Conservation (phyloP, 2,113 vertebrate species). For the Gymnarchus niloticus region DNA sequence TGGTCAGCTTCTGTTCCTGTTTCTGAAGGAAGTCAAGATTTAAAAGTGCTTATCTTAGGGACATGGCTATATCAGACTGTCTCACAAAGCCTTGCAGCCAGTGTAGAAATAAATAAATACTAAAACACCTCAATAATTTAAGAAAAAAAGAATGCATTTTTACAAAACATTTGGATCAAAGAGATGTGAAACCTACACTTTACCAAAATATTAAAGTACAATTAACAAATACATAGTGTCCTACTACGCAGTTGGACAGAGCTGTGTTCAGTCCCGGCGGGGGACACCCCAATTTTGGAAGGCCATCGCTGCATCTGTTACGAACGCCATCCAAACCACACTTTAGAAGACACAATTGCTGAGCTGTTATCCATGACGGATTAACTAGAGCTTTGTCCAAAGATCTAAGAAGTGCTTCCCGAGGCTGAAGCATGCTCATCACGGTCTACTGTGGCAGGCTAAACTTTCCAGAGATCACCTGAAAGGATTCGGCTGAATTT, state of each 20-base stretch:
- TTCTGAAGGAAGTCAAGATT: neutral
- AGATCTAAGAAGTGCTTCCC: neutral
- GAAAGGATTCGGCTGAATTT: neutral
- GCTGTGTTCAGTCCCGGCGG: neutral
- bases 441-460: neutral
- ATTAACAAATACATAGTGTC: neutral
- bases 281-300: neutral
- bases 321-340: neutral
- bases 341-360: neutral
- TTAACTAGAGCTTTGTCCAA: neutral
- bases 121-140: neutral
- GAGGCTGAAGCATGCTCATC: neutral
- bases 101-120: neutral
- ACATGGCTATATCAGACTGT: neutral
- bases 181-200: neutral
- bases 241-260: neutral
- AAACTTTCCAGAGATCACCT: neutral
- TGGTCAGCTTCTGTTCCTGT: neutral
- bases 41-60: neutral
- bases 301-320: neutral
- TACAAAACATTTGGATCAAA: neutral
- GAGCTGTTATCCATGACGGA: neutral
- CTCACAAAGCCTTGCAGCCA: neutral
- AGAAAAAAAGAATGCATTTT: neutral
- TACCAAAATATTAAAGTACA: neutral